Conservation (phyloP, 2,888 invertebrate genomes). For the Eremobia ochroleuca region DNA sequence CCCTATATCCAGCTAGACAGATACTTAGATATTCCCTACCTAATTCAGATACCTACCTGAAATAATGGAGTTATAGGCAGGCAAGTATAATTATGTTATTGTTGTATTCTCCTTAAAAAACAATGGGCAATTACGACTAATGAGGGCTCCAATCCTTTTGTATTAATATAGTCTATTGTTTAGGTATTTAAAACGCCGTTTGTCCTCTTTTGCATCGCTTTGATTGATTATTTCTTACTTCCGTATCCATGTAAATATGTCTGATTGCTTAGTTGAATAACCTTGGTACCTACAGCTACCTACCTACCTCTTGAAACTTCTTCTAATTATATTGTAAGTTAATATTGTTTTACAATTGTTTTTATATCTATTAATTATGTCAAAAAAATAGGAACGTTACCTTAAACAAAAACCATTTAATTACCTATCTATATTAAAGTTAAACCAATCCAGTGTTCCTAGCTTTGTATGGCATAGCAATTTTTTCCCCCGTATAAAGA, state of each 20-base stretch:
- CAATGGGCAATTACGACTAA: conserved; percentile 56
- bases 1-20: no score
- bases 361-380: not conserved
- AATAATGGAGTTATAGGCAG: conserved; percentile 26
- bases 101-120: conserved; percentile 32
- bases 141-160: conserved; percentile 39
- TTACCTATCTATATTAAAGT: not conserved
- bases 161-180: conserved; percentile 46
- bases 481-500: not conserved
- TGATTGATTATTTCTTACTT: conserved; percentile 24
- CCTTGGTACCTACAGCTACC: not conserved
- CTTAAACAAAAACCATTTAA: not conserved
- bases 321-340: not conserved
- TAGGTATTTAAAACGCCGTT: conserved; percentile 17
- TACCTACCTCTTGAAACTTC: not conserved
- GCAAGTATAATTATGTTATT: conserved; percentile 13
- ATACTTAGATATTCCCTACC: no score
- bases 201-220: conserved; percentile 24
- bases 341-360: not conserved
- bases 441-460: not conserved
- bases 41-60: not conserved
- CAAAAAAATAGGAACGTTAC: not conserved
- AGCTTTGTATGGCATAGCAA: not conserved
- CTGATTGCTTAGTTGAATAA: not conserved
- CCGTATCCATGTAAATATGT: not conserved